Evolutionary conservation across 2,888 invertebrate genomes (phyloP).

Genomic region (Microctonus hyperodae): DNA sequence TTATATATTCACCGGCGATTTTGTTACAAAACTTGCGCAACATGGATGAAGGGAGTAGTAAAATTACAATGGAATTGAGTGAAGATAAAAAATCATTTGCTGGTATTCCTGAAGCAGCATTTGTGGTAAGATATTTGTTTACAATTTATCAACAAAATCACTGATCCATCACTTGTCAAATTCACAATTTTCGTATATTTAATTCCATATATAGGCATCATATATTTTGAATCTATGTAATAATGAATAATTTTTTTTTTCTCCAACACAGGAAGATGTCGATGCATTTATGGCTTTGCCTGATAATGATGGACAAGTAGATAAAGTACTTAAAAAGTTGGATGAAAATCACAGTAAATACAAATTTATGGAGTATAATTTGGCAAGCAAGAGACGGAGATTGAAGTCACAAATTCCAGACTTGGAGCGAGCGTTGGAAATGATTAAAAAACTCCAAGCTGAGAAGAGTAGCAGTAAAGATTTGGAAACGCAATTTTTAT

Average conservation of each 20-base stretch:
- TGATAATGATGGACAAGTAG: constrained; percentile 83
- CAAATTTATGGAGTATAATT: constrained; percentile 95
- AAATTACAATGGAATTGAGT: constrained; percentile 49
- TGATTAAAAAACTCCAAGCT: constrained; percentile 86
- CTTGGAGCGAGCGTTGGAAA: constrained; percentile 86
- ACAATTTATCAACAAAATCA: constrained; percentile 18
- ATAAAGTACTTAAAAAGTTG: constrained; percentile 82
- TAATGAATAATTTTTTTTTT: background rate
- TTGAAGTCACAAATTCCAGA: constrained; percentile 95
- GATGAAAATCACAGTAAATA: constrained; percentile 97
- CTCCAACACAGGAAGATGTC: constrained; percentile 82
- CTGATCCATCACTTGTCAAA: constrained; percentile 17
- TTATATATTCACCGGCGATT: constrained; percentile 25
- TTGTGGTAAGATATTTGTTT: constrained; percentile 74
- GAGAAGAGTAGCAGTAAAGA: constrained; percentile 74
- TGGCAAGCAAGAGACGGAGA: constrained; percentile 85
- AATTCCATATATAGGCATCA: constrained; percentile 21
- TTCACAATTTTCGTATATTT: background rate
- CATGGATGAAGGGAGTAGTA: constrained; percentile 54
- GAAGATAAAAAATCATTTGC: constrained; percentile 74
- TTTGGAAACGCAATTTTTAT: constrained; percentile 86
- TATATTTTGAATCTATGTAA: constrained; percentile 1
- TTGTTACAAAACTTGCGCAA: constrained; percentile 16
- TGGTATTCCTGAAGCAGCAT: constrained; percentile 87
- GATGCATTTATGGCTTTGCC: constrained; percentile 88